Conservation (phyloP, 2,797 vertebrate species). For the Lycodopsis pacificus region DNA sequence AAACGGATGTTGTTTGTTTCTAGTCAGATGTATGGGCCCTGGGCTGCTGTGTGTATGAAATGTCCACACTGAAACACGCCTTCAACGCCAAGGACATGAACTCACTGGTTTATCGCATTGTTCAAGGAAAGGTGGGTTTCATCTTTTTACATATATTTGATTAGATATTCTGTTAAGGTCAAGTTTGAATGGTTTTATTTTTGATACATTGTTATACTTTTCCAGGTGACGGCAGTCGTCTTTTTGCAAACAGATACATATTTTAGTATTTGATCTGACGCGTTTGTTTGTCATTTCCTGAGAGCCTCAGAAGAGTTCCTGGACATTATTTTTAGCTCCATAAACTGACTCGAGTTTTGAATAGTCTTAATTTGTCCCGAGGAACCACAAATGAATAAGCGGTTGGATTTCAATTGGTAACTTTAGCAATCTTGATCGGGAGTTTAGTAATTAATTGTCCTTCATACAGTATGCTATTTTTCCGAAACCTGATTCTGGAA, state of each 20-base stretch:
- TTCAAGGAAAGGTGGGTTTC: conserved; percentile 94
- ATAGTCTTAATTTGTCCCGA: background rate
- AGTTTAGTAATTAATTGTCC: background rate
- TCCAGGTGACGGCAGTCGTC: background rate
- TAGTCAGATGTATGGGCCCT: conserved; percentile 98
- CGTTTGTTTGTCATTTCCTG: background rate
- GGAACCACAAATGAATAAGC: background rate
- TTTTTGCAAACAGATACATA: background rate
- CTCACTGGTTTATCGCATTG: conserved; percentile 96
- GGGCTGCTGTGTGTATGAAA: conserved; percentile 98
- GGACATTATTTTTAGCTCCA: background rate
- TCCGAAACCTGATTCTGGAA: background rate
- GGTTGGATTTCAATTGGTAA: background rate
- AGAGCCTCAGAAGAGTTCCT: background rate
- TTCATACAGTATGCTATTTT: background rate
- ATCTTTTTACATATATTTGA: conserved; percentile 10
- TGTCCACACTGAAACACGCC: conserved; percentile 96
- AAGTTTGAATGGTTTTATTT: background rate
- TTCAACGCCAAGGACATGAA: conserved; percentile 99
- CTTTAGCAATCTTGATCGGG: background rate
- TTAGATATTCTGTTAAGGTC: background rate
- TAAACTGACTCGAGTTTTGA: background rate
- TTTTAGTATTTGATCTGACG: background rate
- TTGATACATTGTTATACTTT: background rate
- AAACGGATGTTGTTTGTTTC: conserved; percentile 24